Conservation (phyloP, 37 sponge, comb jelly and placozoan genomes). For the Agelas oroides region DNA sequence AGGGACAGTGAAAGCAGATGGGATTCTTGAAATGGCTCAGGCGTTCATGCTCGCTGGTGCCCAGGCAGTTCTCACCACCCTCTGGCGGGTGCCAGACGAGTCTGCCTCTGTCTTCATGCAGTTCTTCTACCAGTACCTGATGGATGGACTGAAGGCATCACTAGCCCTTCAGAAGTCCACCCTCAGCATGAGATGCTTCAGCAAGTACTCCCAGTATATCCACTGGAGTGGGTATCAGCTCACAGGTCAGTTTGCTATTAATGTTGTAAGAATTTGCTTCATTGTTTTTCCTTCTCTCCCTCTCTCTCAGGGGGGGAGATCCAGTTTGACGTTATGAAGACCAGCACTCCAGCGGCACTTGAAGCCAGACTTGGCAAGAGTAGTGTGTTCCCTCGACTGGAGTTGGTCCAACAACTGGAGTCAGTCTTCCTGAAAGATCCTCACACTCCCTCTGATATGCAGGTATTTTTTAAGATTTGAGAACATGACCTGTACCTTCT, state of each 20-base stretch:
- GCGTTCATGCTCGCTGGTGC: constrained; percentile 80
- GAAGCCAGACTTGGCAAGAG: constrained; percentile 8
- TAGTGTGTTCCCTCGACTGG: constrained; percentile 46
- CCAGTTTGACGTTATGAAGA: constrained; percentile 6
- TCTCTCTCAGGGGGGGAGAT: constrained; percentile 44
- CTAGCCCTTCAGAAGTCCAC: constrained; percentile 67
- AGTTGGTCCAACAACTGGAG: constrained; percentile 33
- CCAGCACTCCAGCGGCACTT: not conserved
- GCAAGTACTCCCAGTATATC: constrained; percentile 57
- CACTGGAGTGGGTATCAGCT: constrained; percentile 81
- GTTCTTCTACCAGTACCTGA: constrained; percentile 70
- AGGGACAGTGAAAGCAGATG: constrained; percentile 57
- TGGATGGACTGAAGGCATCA: constrained; percentile 45
- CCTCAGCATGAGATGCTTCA: constrained; percentile 65
- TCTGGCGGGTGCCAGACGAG: constrained; percentile 78
- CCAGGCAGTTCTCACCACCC: constrained; percentile 62
- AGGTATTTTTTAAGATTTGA: not conserved
- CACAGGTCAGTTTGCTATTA: constrained; percentile 14
- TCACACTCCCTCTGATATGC: constrained; percentile 15
- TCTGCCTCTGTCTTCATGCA: constrained; percentile 71
- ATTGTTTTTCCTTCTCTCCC: no score
- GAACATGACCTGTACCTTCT: not conserved
- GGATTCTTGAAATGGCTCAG: constrained; percentile 64
- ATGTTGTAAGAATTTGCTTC: no score
- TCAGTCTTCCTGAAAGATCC: not conserved